These are phyloP conservation scores for Dinocampus coccinellae DNA, from an alignment of 2,888 invertebrate species.

Conservation along the genomic window DNA sequence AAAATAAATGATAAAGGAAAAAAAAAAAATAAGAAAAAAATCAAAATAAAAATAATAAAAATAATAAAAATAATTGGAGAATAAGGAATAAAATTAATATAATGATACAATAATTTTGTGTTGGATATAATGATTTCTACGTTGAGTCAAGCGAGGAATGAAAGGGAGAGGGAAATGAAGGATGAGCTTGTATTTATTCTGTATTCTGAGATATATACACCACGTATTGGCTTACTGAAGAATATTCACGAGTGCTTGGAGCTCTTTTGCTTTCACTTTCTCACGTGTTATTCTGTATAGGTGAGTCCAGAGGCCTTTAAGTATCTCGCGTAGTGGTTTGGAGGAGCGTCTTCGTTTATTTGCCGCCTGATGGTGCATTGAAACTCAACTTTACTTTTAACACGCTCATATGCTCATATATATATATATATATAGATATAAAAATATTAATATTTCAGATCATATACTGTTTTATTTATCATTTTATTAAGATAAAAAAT, in stretches of 20 bases:
- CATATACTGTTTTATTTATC: not conserved
- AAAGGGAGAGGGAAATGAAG: conserved; percentile 6
- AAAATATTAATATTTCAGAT: not conserved
- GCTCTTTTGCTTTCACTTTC: conserved; percentile 61
- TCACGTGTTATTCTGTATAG: conserved; percentile 54
- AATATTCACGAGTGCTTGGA: conserved; percentile 35
- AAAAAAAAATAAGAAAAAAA: too few species aligned
- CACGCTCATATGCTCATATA: not conserved
- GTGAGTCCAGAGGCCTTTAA: conserved; percentile 47
- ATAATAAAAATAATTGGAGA: not conserved
- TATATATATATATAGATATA: not conserved
- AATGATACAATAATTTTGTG: not conserved
- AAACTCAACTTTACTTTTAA: not conserved
- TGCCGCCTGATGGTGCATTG: not conserved
- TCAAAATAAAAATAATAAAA: too few species aligned
- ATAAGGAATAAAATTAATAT: not conserved
- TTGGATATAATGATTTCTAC: not conserved
- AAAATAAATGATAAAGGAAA: not conserved
- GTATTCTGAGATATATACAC: not conserved
- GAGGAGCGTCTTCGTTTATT: conserved; percentile 30
- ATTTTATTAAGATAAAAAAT: too few species aligned
- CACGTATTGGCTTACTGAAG: conserved; percentile 8
- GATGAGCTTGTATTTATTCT: not conserved
- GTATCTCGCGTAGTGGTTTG: conserved; percentile 18
- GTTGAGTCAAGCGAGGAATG: not conserved